Conservation (phyloP, 2,113 vertebrate species). For the Mellivora capensis region DNA sequence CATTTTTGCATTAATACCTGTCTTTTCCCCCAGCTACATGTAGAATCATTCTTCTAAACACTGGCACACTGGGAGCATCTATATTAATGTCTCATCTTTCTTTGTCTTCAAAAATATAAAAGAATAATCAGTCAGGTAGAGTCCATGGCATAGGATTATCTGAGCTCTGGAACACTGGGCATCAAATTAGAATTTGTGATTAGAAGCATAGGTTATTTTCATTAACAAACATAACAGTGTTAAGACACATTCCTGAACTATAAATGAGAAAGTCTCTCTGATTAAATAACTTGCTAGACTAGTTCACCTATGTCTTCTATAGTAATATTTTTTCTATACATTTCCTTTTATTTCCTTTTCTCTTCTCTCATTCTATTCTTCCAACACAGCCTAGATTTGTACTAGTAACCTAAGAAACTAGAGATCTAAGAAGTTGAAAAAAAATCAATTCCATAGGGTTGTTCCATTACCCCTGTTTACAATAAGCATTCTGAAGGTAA, state of each 20-base stretch:
- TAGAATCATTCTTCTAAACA: neutral
- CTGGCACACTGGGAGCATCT: neutral
- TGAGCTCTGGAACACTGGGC: neutral
- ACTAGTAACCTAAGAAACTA: neutral
- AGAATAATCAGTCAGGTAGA: neutral
- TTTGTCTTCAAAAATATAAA: conserved; percentile 41
- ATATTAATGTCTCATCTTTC: neutral
- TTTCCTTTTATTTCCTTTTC: neutral
- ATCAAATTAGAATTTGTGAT: neutral
- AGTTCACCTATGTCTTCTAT: neutral
- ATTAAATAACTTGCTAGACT: neutral
- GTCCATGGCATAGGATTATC: neutral
- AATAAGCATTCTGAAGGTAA: neutral
- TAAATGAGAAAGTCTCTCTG: neutral
- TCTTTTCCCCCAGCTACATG: neutral
- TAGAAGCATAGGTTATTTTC: neutral
- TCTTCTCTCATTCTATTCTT: neutral
- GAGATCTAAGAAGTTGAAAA: neutral
- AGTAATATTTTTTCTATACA: neutral
- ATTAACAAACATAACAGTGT: neutral
- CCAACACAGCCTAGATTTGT: neutral
- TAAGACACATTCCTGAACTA: fast-evolving
- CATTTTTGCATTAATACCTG: neutral
- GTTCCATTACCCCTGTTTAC: neutral
- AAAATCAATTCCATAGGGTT: neutral